Evolutionary conservation across 2,888 invertebrate genomes (phyloP), one percentile per base, ranked within the genome.

Genomic region (Polymixis lichenea): DNA sequence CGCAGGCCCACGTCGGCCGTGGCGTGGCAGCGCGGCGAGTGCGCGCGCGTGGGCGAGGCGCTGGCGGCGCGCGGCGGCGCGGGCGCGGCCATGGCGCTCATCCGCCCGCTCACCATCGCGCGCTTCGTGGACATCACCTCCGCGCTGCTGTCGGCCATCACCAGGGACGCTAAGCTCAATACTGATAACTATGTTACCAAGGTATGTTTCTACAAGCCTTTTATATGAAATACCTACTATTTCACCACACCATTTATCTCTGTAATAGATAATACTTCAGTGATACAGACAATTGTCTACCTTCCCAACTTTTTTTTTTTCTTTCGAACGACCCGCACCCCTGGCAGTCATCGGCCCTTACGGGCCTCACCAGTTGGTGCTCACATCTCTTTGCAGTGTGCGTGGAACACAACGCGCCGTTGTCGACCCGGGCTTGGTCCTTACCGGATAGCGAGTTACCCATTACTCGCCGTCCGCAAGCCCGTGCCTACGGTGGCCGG

Each of bases 81-180:
- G 91, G 72, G 49, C 0, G 55, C 79, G 11, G 84, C 77, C 80
- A 84, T 85, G 83, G 85, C 91, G 58, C 92, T 96, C 13, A 89
- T 96, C 25, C 91, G 95, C 0, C 96, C 96, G 69, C 95, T 96
- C 80, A 96, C 96, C 84, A 96, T 96, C 88, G 92, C 95, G 8
- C 94, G 95, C 82, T 97, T 97, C 88, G 94, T 97, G 6, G 94
- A 96, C 68, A 91, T 96, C 80, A 84, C 89, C 1, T 92, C 91
- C 0, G 90, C 88, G 0, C 89, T 97, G 76, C 91, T 97, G 22
- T 38, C 86, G 0, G 87, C 89, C 38, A 80, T 94, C 75, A 88
- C 86, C 0, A 61, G 79, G 5, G 94, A 95, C 38, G 75, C 82
- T 62, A 93, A 92, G 81, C 92, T 97, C 25, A 95, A 94, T 85